Conservation (phyloP, 2,797 vertebrate genomes). For the Coccyzus lansbergi region DNA sequence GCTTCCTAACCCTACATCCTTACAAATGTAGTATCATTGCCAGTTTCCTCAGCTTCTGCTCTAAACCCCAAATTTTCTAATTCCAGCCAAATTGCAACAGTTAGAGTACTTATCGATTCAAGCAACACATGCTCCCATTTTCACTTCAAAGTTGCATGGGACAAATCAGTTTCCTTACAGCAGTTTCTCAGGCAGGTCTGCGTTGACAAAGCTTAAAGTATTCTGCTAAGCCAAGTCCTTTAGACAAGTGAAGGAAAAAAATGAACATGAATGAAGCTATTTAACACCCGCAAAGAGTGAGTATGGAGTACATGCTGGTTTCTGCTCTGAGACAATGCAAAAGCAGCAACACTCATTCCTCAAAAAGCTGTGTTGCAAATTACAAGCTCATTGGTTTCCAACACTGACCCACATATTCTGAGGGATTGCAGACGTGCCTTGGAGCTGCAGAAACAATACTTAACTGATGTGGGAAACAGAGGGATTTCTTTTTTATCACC, state of each 20-base stretch:
- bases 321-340: constrained; percentile 5
- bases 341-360: not conserved
- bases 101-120: not conserved
- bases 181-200: not conserved
- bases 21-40: not conserved
- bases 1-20: not conserved
- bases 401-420: not conserved
- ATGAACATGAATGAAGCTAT: not conserved
- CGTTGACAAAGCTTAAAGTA: not conserved
- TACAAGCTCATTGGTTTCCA: not conserved
- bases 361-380: not conserved
- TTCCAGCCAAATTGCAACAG: not conserved
- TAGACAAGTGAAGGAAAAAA: not conserved
- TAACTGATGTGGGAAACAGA: not conserved
- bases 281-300: not conserved
- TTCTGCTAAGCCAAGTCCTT: not conserved
- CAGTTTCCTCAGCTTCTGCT: not conserved
- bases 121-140: not conserved
- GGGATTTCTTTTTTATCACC: not conserved
- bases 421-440: not conserved
- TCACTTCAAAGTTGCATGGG: not conserved
- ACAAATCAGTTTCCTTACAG: not conserved
- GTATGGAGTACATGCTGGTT: not conserved
- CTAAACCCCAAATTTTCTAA: not conserved
- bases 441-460: not conserved